Base-by-base conservation (phyloP, 2,113 vertebrate species). In the Chaenogobius annularis region DNA sequence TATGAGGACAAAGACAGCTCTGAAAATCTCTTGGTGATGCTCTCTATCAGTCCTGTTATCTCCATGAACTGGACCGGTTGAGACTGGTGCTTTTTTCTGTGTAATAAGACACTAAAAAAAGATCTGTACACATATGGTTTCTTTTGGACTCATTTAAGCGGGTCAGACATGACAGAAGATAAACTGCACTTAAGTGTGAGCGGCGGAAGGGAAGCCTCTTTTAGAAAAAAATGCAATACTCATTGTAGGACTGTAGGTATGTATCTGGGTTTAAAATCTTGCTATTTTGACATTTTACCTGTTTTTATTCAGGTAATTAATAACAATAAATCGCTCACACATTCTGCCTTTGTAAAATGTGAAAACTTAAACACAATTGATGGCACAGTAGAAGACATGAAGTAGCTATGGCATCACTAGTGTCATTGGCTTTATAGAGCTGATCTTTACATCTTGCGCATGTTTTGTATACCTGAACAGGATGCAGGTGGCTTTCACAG, bases 11-110 rank as follows among this genome's bases (percentile, higher is more conserved):
- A 81, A 3, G 86, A 88, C 68, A 96, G 82, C 68, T 96, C 95
- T 0, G 83, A 83, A 77, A 95, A 96, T 44, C 92, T 91, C 64
- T 59, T 87, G 69, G 95, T 91, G 83, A 95, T 80, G 44, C 91
- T 85, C 85, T 93, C 89, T 7, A 97, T 78, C 79, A 98, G 77
- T 63, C 83, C 89, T 83, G 88, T 92, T 40, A 98, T 71, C 54
- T 93, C 91, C 66, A 75, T 79, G 69, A 96, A 97, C 19, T 94
- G 96, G 46, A 98, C 92, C 13, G 96, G 96, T 61, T 77, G 88
- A 58, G 92, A 93, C 90, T 98, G 94, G 70, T 98, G 96, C 74
- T 96, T 93, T 70, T 94, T 92, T 88, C 98, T 99, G 83, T 52
- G 80, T 22, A 0, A 80, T 66, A 82, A 1, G 61, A 88, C 26